These are phyloP conservation scores for Catajapyx aquilonaris DNA, from an alignment of 1,140 invertebrate species.

Conservation along the genomic window DNA sequence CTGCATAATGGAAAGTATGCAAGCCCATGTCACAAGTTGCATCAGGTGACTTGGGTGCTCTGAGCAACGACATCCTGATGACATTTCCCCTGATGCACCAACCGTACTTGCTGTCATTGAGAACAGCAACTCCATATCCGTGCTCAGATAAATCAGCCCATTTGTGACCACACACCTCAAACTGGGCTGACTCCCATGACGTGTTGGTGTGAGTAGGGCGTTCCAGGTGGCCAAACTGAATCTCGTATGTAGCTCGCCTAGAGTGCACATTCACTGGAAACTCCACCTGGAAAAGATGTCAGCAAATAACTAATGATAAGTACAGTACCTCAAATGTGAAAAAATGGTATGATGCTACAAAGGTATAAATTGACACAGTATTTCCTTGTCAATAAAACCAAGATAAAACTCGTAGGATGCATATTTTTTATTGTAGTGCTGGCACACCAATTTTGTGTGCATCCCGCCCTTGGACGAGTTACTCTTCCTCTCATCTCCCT, in stretches of 20 bases:
- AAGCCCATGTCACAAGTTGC: constrained; percentile 25
- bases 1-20: constrained; percentile 26
- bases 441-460: too few species aligned
- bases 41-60: constrained; percentile 28
- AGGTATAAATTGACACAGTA: too few species aligned
- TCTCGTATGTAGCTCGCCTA: constrained; percentile 24
- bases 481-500: too few species aligned
- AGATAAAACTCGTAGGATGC: too few species aligned
- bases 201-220: constrained; percentile 30
- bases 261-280: constrained; percentile 24
- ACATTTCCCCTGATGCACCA: constrained; percentile 23
- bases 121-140: constrained; percentile 26
- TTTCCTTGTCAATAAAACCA: too few species aligned
- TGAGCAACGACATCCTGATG: constrained; percentile 24
- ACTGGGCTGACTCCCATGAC: constrained; percentile 31
- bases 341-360: too few species aligned
- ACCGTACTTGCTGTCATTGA: constrained; percentile 32
- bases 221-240: constrained; percentile 27
- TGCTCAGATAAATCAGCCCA: constrained; percentile 30
- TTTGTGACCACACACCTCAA: constrained; percentile 30
- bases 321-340: too few species aligned
- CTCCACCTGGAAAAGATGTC: constrained; percentile 29
- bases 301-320: too few species aligned
- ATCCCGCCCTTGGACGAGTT: too few species aligned
- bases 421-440: too few species aligned